Conservation (phyloP, 2,113 vertebrate genomes). For the Daphoenositta chrysoptera region DNA sequence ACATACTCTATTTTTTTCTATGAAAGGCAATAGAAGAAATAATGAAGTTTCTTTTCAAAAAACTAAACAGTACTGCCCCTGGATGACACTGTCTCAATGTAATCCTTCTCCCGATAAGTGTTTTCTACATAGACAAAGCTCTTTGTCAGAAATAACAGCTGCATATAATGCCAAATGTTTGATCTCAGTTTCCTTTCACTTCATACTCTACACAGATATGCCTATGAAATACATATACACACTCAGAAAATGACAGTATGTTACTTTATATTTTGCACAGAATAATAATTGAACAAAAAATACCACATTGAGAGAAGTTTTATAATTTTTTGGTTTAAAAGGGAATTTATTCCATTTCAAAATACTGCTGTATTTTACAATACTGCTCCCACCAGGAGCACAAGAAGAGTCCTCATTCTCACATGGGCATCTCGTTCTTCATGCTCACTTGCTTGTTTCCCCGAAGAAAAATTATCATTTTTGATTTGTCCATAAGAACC, state of each 20-base stretch:
- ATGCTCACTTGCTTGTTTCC: neutral
- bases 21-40: neutral
- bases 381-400: neutral
- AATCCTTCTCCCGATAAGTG: neutral
- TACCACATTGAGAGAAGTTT: neutral
- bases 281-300: neutral
- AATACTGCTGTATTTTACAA: neutral
- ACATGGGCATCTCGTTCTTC: fast-evolving
- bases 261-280: neutral
- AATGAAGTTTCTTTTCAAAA: neutral
- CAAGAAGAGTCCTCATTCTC: neutral
- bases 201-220: neutral
- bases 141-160: neutral
- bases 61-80: neutral
- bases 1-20: neutral
- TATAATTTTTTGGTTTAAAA: neutral
- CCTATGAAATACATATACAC: neutral
- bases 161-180: neutral
- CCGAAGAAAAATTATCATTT: neutral
- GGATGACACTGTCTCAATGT: neutral
- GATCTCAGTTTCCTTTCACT: neutral
- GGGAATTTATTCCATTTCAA: neutral
- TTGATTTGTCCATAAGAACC: neutral
- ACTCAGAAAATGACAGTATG: neutral
- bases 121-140: neutral